These are phyloP conservation scores for Zaprionus nigranus DNA, from an alignment of 1,140 invertebrate species.

Conservation along the genomic window DNA sequence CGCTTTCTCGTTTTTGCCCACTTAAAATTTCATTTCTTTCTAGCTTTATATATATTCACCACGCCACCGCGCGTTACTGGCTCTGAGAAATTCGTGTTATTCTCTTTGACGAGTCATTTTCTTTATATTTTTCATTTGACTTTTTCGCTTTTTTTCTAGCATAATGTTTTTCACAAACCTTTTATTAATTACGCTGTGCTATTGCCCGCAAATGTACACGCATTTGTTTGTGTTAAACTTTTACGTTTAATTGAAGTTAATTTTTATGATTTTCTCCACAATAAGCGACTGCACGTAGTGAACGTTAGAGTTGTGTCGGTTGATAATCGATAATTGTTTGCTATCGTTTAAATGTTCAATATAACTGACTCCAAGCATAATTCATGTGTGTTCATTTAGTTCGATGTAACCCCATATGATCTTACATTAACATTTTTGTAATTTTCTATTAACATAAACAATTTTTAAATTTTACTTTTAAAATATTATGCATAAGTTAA, in stretches of 20 bases:
- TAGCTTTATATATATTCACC: conserved; percentile 54
- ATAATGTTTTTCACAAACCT: background rate
- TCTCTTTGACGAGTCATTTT: conserved; percentile 54
- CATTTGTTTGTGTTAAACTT: conserved; percentile 33
- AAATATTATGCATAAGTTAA: background rate
- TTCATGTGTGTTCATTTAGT: background rate
- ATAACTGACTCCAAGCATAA: conserved; percentile 4
- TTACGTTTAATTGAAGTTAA: conserved; percentile 33
- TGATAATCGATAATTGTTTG: conserved; percentile 4
- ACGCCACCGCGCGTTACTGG: conserved; percentile 49
- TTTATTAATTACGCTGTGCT: conserved; percentile 21
- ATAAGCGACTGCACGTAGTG: conserved; percentile 44
- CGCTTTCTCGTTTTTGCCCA: conserved; percentile 56
- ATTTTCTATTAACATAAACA: background rate
- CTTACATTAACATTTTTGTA: background rate
- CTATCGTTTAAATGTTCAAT: background rate
- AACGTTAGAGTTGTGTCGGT: conserved; percentile 25
- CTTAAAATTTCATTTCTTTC: conserved; percentile 51
- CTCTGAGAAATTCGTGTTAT: conserved; percentile 49
- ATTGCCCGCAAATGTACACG: conserved; percentile 47
- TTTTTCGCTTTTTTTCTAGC: conserved; percentile 4
- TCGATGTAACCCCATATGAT: conserved; percentile 1
- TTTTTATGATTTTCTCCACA: conserved; percentile 41
- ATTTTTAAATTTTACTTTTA: background rate
- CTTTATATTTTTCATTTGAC: conserved; percentile 42